Percentiles rank a stretch among this genome's conserved stretches.
Evolutionary conservation across 2,113 vertebrate species (phyloP).

Genomic region (Leptocoma aspasia): DNA sequence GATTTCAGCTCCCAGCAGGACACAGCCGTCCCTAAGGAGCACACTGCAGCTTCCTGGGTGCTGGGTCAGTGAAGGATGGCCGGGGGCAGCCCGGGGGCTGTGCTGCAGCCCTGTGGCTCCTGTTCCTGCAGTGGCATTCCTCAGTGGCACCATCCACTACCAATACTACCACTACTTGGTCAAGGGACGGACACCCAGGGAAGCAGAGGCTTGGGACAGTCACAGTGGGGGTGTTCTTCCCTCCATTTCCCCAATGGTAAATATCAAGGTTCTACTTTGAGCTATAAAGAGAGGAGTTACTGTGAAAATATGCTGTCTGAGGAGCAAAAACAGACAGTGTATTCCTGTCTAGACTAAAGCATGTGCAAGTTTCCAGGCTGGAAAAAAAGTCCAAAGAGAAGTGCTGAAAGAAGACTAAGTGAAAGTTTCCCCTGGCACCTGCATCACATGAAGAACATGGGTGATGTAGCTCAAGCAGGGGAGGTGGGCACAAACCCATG

Average conservation of each 20-base stretch:
- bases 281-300: conserved; percentile 16
- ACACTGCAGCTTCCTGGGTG: not conserved
- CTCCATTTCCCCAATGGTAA: not conserved
- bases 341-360: conserved; percentile 66
- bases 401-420: conserved; percentile 17
- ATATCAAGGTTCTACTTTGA: not conserved
- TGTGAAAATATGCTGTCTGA: conserved; percentile 55
- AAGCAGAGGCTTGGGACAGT: not conserved
- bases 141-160: accelerated
- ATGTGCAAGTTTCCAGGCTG: conserved; percentile 47
- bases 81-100: no score
- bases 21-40: not conserved
- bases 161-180: not conserved
- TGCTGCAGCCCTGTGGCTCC: not conserved
- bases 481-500: not conserved
- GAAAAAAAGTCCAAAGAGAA: conserved; percentile 39
- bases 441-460: not conserved
- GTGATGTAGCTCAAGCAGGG: not conserved
- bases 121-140: not conserved
- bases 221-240: not conserved
- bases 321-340: conserved; percentile 26
- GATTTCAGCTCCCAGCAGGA: not conserved
- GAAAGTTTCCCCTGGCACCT: not conserved
- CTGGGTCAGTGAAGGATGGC: accelerated
- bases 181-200: not conserved